These are phyloP conservation scores for Pleuronectes platessa DNA, from an alignment of 2,113 vertebrate genomes.

Conservation along the genomic window DNA sequence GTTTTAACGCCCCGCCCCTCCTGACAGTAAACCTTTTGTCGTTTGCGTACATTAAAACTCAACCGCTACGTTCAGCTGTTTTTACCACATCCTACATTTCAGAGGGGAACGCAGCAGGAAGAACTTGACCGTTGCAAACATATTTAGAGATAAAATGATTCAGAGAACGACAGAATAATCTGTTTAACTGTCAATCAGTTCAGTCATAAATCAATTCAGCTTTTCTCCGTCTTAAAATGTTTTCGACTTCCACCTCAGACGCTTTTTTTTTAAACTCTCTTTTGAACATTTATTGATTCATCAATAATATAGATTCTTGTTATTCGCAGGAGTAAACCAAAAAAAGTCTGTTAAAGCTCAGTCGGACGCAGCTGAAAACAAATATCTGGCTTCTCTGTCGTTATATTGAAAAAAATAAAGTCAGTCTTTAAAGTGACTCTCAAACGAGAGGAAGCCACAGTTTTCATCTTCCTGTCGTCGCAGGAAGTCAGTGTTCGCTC, in stretches of 20 bases:
- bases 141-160: no score
- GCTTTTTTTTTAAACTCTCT: not conserved
- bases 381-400: no score
- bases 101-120: constrained; percentile 8
- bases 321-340: not conserved
- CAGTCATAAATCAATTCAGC: not conserved
- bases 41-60: not conserved
- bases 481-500: constrained; percentile 4
- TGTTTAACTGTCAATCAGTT: no score
- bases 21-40: not conserved
- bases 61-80: not conserved
- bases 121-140: no score
- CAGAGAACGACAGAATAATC: no score
- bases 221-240: not conserved
- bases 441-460: not conserved
- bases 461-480: not conserved
- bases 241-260: not conserved
- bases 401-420: not conserved
- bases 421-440: not conserved
- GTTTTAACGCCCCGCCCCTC: constrained; percentile 3
- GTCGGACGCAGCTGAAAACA: no score
- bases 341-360: not conserved
- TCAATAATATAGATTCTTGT: not conserved
- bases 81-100: not conserved
- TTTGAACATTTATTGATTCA: not conserved